Percentiles rank a stretch among this genome's conserved stretches.
phyloP scores from a whole-genome alignment of 2,888 invertebrate species.

The Deroplatys truncata region DNA sequence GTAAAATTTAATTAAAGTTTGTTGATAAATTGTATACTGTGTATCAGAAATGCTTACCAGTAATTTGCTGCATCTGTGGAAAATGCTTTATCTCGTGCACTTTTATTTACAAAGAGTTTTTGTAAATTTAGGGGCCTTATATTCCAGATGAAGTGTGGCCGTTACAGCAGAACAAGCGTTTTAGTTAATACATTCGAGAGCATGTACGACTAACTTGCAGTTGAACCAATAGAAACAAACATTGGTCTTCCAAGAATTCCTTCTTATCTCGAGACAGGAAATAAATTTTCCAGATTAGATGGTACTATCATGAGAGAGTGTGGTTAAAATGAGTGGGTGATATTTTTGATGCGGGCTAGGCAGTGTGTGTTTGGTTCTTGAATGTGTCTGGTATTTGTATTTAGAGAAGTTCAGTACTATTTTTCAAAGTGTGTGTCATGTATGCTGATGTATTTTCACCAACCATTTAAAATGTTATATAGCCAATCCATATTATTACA shows the following conservation, averaged over 20 bases:
- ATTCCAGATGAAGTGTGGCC: no score
- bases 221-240: neutral
- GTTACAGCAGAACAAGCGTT: no score
- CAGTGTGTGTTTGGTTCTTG: slow-evolving; percentile 22
- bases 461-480: neutral
- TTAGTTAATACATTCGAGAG: no score
- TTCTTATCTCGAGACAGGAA: neutral
- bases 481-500: neutral
- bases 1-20: no score
- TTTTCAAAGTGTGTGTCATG: neutral
- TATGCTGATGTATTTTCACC: neutral
- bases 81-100: no score
- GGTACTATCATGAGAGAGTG: neutral
- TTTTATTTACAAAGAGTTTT: no score
- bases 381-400: slow-evolving; percentile 8
- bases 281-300: neutral
- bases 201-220: no score
- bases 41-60: no score
- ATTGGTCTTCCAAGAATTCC: neutral
- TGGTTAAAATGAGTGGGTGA: slow-evolving; percentile 13
- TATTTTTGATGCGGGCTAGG: slow-evolving; percentile 7
- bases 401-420: neutral
- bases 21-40: no score
- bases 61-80: no score
- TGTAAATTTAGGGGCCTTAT: no score